Evolutionary conservation across 1,140 invertebrate species (phyloP).

Genomic region (Aphelinus certus): DNA sequence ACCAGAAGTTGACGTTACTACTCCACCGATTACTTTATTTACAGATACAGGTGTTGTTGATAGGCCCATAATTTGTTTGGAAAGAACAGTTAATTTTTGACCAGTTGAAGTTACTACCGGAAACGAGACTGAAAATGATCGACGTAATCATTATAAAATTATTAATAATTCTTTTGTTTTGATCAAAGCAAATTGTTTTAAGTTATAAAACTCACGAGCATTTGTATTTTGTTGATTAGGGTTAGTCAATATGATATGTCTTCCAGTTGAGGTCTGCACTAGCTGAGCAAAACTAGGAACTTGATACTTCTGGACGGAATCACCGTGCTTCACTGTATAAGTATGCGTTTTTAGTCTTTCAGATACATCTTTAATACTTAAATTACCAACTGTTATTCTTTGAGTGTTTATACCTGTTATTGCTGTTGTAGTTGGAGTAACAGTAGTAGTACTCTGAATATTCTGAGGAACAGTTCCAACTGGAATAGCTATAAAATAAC

Average conservation of each 20-base stretch:
- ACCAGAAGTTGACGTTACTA: constrained; percentile 53
- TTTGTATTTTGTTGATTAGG: constrained; percentile 62
- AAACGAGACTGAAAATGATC: constrained; percentile 54
- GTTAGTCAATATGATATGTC: constrained; percentile 71
- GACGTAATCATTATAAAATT: too few species aligned
- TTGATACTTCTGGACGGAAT: constrained; percentile 65
- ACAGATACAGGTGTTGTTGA: constrained; percentile 51
- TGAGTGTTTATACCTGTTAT: constrained; percentile 57
- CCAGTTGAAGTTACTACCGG: constrained; percentile 66
- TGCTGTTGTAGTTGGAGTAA: constrained; percentile 54
- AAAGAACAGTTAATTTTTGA: constrained; percentile 68
- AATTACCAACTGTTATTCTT: constrained; percentile 60
- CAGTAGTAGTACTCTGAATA: constrained; percentile 52
- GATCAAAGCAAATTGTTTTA: too few species aligned
- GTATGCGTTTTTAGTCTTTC: constrained; percentile 57
- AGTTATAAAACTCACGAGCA: constrained; percentile 50
- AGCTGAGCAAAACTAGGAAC: constrained; percentile 71
- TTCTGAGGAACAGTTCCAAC: constrained; percentile 62
- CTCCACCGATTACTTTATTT: constrained; percentile 55
- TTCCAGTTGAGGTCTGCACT: constrained; percentile 76
- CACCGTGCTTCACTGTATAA: constrained; percentile 62
- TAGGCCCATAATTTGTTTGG: constrained; percentile 60
- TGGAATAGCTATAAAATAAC: constrained; percentile 61
- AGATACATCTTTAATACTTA: constrained; percentile 57
- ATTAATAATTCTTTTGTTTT: too few species aligned